Base-by-base conservation (phyloP, 2,113 vertebrate species). In the Mustela nigripes region DNA sequence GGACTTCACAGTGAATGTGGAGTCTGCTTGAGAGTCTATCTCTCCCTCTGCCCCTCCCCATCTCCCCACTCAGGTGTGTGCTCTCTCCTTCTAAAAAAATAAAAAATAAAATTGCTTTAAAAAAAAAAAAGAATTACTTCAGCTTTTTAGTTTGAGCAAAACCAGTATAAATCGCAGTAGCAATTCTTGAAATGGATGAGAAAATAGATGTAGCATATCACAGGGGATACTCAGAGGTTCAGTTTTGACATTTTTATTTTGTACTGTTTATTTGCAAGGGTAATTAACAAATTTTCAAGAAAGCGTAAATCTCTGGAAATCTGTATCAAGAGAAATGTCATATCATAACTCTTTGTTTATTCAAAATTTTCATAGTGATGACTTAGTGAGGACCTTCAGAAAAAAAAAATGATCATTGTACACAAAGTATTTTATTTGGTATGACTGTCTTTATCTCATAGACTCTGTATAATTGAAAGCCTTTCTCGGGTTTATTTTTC, bases 401-500 rank as follows among this genome's bases (percentile, higher is more conserved):
- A 74, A 62, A 18, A 18, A 26, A 50, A 83, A 39, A 39, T 31
- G 18, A 33, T n/a, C n/a, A 22, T n/a, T 91, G 60, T 88, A 60
- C 2, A 60, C 2, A 60, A 91, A 84, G 7, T 42, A 65, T 82
- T 87, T 88, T 80, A 53, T 82, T 76, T 90, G 4, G 0, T 28
- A 11, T 79, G 21, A 36, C 42, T 86, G 1, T 24, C 9, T 79
- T 79, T 9, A 79, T 36, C 3, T 79, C 56, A 92, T 26, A 65
- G 36, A 42, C 45, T 45, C 4, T 15, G 73, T 79, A 14, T 48
- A 85, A 62, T 15, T 15, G 11, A 65, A 78, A 65, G 4, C 0
- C 42, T 76, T 95, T 74, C 56, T 88, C 28, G 36, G 21, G 16
- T 81, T 82, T 93, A 79, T 26, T 67, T 89, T 95, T 74, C 56